Conservation (phyloP, 2,113 vertebrate species). For the Campylorhamphus procurvoides region DNA sequence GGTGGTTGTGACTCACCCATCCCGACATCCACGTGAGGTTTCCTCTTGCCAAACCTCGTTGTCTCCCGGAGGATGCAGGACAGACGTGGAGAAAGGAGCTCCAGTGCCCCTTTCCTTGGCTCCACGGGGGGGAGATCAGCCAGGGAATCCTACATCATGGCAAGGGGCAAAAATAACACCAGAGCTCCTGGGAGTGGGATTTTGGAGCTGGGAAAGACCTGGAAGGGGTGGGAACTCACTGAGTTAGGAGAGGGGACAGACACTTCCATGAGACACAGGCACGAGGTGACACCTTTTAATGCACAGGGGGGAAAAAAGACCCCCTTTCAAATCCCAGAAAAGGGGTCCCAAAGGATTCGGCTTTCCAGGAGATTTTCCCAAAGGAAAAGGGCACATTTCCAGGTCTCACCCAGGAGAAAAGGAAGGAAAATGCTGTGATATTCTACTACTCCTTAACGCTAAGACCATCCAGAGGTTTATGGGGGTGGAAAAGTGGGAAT, state of each 20-base stretch:
- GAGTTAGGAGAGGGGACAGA: neutral
- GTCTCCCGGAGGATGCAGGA: accelerated
- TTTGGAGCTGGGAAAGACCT: neutral
- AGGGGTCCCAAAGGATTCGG: neutral
- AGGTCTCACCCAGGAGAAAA: neutral
- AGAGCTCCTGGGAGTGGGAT: neutral
- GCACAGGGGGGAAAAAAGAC: neutral
- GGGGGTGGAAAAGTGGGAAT: neutral
- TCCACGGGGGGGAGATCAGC: neutral
- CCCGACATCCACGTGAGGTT: neutral
- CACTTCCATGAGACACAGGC: accelerated
- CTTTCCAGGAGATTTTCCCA: neutral
- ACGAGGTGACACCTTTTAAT: neutral
- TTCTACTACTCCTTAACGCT: accelerated
- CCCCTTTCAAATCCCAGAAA: neutral
- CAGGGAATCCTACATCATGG: no score
- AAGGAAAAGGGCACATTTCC: neutral
- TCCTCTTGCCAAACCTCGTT: neutral
- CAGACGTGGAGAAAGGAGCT: neutral
- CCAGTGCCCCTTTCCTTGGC: neutral
- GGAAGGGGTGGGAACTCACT: neutral
- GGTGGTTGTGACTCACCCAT: neutral
- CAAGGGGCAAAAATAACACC: neutral
- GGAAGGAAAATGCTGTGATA: accelerated
- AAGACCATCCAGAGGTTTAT: neutral